These are phyloP conservation scores for Bos javanicus DNA, from an alignment of 2,113 vertebrate genomes.

Conservation along the genomic window DNA sequence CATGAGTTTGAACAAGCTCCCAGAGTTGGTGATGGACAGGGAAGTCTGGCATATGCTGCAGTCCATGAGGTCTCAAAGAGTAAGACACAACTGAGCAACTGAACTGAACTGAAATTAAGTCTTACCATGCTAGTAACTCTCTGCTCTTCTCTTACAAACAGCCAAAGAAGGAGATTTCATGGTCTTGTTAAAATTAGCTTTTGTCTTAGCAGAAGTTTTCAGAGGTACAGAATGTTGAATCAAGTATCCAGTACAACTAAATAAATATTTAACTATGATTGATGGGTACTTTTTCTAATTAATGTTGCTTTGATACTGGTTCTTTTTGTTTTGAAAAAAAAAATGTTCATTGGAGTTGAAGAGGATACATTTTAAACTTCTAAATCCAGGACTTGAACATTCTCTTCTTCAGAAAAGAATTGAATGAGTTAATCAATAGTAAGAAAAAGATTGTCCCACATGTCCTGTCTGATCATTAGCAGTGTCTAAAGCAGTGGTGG, in stretches of 20 bases:
- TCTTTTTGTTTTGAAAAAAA: neutral
- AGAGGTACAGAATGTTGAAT: neutral
- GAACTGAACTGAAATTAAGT: neutral
- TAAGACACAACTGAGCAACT: neutral
- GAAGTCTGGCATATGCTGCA: neutral
- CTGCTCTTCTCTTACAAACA: neutral
- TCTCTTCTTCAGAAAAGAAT: neutral
- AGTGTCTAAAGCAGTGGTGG: neutral
- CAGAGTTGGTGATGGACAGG: neutral
- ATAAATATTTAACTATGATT: neutral
- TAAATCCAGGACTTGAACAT: neutral
- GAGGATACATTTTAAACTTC: neutral
- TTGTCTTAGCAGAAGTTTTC: neutral
- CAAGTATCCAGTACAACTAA: neutral
- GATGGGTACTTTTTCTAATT: neutral
- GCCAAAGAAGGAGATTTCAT: neutral
- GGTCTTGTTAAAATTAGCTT: neutral
- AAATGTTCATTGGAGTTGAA: neutral
- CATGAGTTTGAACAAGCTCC: neutral
- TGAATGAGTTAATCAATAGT: neutral
- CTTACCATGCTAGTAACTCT: neutral
- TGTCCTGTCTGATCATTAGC: neutral
- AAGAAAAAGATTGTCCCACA: neutral
- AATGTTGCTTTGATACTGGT: neutral
- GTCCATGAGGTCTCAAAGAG: neutral